phyloP scores from a whole-genome alignment of 2,888 invertebrate species.

The Dasypogon diadema region DNA sequence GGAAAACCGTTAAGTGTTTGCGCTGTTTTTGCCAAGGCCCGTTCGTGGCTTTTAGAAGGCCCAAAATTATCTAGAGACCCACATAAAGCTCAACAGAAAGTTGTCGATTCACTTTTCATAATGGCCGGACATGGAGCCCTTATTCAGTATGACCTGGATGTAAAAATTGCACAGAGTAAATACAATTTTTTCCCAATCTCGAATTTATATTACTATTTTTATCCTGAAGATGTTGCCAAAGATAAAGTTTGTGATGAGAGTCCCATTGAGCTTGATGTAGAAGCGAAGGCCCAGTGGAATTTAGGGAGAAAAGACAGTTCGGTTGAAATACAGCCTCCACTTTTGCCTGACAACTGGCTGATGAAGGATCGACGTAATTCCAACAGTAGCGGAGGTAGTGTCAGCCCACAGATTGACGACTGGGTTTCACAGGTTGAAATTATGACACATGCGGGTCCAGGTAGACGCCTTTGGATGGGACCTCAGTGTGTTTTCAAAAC shows the following conservation, averaged over 20 bases:
- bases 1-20: conserved; percentile 81
- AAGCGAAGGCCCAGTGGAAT: conserved; percentile 91
- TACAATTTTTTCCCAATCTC: too few relatives aligned
- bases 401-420: conserved; percentile 63
- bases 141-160: conserved; percentile 89
- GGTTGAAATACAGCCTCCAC: conserved; percentile 81
- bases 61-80: conserved; percentile 68
- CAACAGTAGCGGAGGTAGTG: conserved; percentile 36
- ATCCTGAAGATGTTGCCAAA: conserved; percentile 76
- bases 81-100: conserved; percentile 70
- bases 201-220: conserved; percentile 16
- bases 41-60: conserved; percentile 76
- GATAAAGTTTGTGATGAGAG: conserved; percentile 90
- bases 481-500: conserved; percentile 99
- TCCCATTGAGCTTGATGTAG: conserved; percentile 85
- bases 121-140: conserved; percentile 90
- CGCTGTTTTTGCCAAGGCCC: conserved; percentile 81
- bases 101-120: conserved; percentile 88
- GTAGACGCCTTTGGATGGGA: conserved; percentile 97
- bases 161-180: conserved; percentile 74
- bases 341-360: conserved; percentile 78
- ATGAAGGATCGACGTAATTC: conserved; percentile 64
- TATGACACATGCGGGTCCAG: conserved; percentile 96
- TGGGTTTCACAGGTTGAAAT: conserved; percentile 98
- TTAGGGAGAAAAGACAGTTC: conserved; percentile 74